A percentile compares a stretch with the other conserved stretches of the same genome.
These are phyloP conservation scores for Piprites chloris DNA, from an alignment of 2,113 vertebrate species.

Conservation along the genomic window DNA sequence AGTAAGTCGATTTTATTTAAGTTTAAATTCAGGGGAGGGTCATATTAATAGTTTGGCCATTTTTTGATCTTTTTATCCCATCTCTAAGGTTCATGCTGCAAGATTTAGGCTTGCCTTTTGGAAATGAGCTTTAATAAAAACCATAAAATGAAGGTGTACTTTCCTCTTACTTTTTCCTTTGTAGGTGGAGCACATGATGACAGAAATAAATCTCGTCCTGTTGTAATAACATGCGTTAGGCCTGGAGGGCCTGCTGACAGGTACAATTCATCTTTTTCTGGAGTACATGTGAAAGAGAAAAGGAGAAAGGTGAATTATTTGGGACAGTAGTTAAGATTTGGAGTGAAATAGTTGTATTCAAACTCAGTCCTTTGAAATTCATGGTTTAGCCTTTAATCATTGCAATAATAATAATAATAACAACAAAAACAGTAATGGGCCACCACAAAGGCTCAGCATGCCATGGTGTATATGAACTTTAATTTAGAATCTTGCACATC, in stretches of 20 bases:
- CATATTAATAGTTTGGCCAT: background rate
- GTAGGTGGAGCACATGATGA: slow-evolving; percentile 93
- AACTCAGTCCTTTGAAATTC: background rate
- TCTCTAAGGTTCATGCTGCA: background rate
- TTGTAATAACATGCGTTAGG: slow-evolving; percentile 94
- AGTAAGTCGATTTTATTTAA: background rate
- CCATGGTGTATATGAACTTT: background rate
- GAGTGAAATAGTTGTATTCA: background rate
- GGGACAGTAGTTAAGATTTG: slow-evolving; percentile 1
- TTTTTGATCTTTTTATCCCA: background rate
- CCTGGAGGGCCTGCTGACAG: slow-evolving; percentile 95
- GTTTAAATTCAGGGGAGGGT: background rate
- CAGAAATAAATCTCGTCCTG: slow-evolving; percentile 96
- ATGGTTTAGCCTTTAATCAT: background rate
- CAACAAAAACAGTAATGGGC: background rate
- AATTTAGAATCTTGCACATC: background rate
- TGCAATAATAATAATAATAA: background rate
- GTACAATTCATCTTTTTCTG: slow-evolving; percentile 74
- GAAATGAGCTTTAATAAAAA: slow-evolving; percentile 15
- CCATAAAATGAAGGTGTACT: background rate
- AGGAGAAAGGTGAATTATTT: slow-evolving; percentile 10
- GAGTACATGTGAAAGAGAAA: slow-evolving; percentile 15
- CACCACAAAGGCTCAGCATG: background rate
- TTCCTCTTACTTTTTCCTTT: slow-evolving; percentile 37
- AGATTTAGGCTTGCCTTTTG: background rate